Evolutionary conservation across 2,113 vertebrate species (phyloP), one percentile per base, ranked within the genome.

Genomic region (Poicephalus meyeri): DNA sequence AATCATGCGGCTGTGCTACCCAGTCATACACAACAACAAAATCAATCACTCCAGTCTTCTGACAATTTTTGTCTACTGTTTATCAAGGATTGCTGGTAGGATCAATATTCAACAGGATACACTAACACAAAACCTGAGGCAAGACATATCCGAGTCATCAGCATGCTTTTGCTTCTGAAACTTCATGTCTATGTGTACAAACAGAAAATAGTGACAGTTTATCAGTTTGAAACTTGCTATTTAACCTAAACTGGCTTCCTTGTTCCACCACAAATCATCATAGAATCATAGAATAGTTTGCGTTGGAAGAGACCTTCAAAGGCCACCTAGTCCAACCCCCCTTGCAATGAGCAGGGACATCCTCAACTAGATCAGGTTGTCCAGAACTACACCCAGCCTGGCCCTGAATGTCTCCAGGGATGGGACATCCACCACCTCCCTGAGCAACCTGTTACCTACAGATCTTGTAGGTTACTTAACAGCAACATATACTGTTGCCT

Each of bases 31-130:
- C 37, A 65, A 50, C 44, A 93, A 56, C 35, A 84, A 92, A 95
- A 97, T 95, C 92, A 92, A 93, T 93, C 80, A 44, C 64, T 66
- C 24, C 46, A 84, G 39, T 91, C 53, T 58, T 64, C 61, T 71
- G 68, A 91, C 31, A 89, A 82, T 79, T 92, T 93, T 77, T 95
- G 74, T 58, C 70, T 68, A 20, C 58, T 80, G 44, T 70, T 95
- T 96, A 86, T 95, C 78, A 89, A 86, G 56, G 44, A 83, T 23
- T 80, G 79, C 50, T 53, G 29, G 85, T 61, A 64, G 60, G 90
- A 92, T 96, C 95, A 91, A 94, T 93, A 89, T 10, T 46, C 35
- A 95, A 41, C 50, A 63, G 42, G 23, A 81, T 11, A 47, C 53
- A 77, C n/a, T 28, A 69, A 65, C 10, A 5, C 35, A 88, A 76